These are phyloP conservation scores for Cydia amplana DNA, from an alignment of 1,140 invertebrate genomes.

Conservation along the genomic window DNA sequence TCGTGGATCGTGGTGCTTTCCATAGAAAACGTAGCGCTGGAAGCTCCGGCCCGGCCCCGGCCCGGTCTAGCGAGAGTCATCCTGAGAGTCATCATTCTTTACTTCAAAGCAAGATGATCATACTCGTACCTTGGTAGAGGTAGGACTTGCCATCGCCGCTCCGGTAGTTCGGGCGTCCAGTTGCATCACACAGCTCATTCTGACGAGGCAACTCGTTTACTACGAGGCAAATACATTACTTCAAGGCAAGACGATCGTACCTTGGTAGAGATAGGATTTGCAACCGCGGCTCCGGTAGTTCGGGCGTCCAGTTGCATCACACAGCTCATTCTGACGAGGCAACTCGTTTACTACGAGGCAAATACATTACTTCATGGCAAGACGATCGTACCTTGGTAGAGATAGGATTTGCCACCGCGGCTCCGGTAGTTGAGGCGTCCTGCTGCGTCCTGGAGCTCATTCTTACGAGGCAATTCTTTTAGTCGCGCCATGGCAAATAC, in stretches of 20 bases:
- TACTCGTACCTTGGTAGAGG: conserved; percentile 49
- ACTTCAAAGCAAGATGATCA: too few species aligned
- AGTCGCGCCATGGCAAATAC: conserved; percentile 45
- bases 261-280: conserved; percentile 59
- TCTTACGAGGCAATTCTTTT: conserved; percentile 50
- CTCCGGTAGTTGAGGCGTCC: conserved; percentile 47
- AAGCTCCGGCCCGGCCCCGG: too few species aligned
- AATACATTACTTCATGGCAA: too few species aligned
- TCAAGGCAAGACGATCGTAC: conserved; percentile 22
- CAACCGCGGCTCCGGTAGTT: conserved; percentile 49
- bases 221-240: too few species aligned
- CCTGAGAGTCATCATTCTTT: too few species aligned
- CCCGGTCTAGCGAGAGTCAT: too few species aligned
- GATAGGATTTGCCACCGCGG: conserved; percentile 50
- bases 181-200: conserved; percentile 47
- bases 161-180: conserved; percentile 45
- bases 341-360: too few species aligned
- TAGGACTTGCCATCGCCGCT: conserved; percentile 53
- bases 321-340: conserved; percentile 33
- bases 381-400: conserved; percentile 50
- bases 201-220: too few species aligned
- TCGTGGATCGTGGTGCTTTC: too few species aligned
- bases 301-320: conserved; percentile 47
- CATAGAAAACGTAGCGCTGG: too few species aligned
- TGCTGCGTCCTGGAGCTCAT: conserved; percentile 49